phyloP scores from a whole-genome alignment of 2,113 vertebrate genomes.

The Dipodomys spectabilis region DNA sequence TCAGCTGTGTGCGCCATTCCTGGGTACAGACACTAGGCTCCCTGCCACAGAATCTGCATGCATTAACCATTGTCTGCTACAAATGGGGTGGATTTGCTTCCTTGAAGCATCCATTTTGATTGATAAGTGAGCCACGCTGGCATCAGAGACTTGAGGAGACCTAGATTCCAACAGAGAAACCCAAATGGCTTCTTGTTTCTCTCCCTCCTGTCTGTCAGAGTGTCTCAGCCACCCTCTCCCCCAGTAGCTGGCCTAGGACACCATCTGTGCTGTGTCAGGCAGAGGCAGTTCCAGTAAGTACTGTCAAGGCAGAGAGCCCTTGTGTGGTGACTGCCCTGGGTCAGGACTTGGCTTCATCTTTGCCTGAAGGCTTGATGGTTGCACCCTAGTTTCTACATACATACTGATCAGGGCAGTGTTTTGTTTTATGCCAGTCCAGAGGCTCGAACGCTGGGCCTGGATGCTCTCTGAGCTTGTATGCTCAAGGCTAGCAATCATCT shows the following conservation, averaged over 20 bases:
- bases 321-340: neutral
- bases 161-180: constrained; percentile 61
- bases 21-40: constrained; percentile 62
- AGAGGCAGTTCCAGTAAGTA: neutral
- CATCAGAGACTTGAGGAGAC: constrained; percentile 33
- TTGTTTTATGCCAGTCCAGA: too few species aligned
- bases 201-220: neutral
- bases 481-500: too few species aligned
- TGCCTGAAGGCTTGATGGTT: neutral
- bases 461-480: too few species aligned
- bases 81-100: constrained; percentile 50
- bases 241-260: neutral
- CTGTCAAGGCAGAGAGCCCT: neutral
- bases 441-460: too few species aligned
- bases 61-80: constrained; percentile 70
- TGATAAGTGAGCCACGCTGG: constrained; percentile 59
- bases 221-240: neutral
- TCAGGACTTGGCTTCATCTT: neutral
- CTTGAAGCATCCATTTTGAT: constrained; percentile 69
- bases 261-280: constrained; percentile 8
- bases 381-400: neutral
- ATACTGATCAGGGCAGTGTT: neutral
- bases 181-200: constrained; percentile 12
- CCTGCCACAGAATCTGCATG: constrained; percentile 71
- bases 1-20: constrained; percentile 66